Conservation (phyloP, 2,113 vertebrate genomes). For the Pseudopodoces humilis region DNA sequence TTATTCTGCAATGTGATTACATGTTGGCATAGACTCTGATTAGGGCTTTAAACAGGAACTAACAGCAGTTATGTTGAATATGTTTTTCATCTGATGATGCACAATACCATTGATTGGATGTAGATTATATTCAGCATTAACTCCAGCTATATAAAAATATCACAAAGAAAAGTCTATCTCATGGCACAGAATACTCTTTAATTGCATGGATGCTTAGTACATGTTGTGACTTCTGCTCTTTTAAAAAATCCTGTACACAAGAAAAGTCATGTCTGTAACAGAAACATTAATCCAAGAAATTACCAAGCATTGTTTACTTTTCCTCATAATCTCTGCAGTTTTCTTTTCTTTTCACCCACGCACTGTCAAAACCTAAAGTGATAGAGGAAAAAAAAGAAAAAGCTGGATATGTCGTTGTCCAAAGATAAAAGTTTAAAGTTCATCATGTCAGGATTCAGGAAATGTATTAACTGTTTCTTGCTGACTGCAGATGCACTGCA, state of each 20-base stretch:
- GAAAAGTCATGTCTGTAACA: conserved; percentile 42
- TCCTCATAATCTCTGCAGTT: background rate
- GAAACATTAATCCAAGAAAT: conserved; percentile 52
- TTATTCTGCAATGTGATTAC: conserved; percentile 73
- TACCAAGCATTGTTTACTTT: conserved; percentile 46
- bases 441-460: background rate
- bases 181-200: conserved; percentile 66
- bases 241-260: conserved; percentile 24
- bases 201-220: conserved; percentile 66
- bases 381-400: accelerated
- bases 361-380: background rate
- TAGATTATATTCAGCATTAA: conserved; percentile 71
- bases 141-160: conserved; percentile 68
- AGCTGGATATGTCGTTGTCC: background rate
- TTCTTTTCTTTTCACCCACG: conserved; percentile 13
- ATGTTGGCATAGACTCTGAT: conserved; percentile 71
- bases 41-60: conserved; percentile 73
- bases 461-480: conserved; percentile 18
- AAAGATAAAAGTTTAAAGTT: conserved; percentile 43
- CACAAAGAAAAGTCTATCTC: conserved; percentile 67
- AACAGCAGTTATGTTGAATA: conserved; percentile 70
- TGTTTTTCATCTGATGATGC: conserved; percentile 71
- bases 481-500: conserved; percentile 13
- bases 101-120: conserved; percentile 76
- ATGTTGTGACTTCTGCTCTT: conserved; percentile 65